Conservation (phyloP, 2,113 vertebrate species). For the Sylvicapra grimmia region DNA sequence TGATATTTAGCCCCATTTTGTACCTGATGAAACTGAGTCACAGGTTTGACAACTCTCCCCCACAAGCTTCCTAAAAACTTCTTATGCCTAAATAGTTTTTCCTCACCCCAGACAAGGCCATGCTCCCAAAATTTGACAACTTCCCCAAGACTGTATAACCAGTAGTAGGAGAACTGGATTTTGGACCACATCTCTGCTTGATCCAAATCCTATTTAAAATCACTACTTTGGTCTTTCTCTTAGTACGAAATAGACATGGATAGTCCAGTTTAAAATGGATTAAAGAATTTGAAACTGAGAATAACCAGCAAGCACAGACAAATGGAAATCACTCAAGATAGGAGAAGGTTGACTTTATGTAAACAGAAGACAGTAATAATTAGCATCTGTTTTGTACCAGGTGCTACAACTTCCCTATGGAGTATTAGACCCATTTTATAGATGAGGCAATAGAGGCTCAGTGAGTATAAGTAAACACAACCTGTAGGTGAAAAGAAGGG, state of each 20-base stretch:
- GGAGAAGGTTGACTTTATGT: background rate
- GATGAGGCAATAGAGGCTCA: background rate
- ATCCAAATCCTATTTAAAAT: background rate
- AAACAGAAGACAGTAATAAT: background rate
- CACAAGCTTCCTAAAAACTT: background rate
- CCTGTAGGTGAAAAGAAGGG: background rate
- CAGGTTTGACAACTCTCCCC: background rate
- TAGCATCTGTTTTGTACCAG: background rate
- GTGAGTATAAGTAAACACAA: background rate
- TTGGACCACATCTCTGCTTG: background rate
- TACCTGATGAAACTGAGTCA: background rate
- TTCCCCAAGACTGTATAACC: background rate
- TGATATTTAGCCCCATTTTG: background rate
- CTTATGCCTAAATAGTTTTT: background rate
- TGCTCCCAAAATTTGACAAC: background rate
- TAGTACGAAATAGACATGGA: background rate
- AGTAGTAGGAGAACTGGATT: background rate
- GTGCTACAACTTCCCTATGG: background rate
- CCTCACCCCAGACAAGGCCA: background rate
- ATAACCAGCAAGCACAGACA: background rate
- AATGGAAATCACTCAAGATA: background rate
- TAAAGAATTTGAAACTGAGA: background rate
- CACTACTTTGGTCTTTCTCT: background rate
- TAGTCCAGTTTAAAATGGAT: background rate
- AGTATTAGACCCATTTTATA: background rate